Percentiles rank a stretch among this genome's conserved stretches.
phyloP scores from a whole-genome alignment of 2,797 vertebrate species.

The Triplophysa yarkandensis region DNA sequence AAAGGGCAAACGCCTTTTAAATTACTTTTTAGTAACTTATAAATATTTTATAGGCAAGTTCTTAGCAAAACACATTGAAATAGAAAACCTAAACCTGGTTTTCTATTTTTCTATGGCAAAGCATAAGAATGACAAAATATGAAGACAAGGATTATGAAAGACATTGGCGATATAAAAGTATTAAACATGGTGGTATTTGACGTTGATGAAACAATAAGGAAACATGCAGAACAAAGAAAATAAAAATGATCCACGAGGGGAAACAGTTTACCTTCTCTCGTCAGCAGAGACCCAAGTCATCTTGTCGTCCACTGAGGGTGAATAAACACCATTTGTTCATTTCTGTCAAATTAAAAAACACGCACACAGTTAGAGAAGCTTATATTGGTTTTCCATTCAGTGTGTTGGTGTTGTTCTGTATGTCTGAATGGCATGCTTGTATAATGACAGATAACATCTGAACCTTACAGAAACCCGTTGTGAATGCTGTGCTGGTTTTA shows the following conservation, averaged over 20 bases:
- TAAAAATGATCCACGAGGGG: not conserved
- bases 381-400: constrained; percentile 41
- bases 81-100: too few species aligned
- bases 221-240: too few species aligned
- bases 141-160: too few species aligned
- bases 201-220: too few species aligned
- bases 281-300: not conserved
- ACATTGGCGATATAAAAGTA: too few species aligned
- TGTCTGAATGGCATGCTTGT: constrained; percentile 44
- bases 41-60: too few species aligned
- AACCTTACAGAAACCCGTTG: not conserved
- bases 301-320: constrained; percentile 28
- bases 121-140: too few species aligned
- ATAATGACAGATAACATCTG: constrained; percentile 4
- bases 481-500: not conserved
- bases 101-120: too few species aligned
- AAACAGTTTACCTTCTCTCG: not conserved
- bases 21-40: too few species aligned
- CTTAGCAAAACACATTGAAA: too few species aligned
- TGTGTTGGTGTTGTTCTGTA: constrained; percentile 48
- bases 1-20: too few species aligned
- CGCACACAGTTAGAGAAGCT: constrained; percentile 5
- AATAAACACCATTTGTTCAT: constrained; percentile 64
- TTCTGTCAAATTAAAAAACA: constrained; percentile 62
- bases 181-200: too few species aligned